Evolutionary conservation across 1,140 invertebrate species (phyloP).

Genomic region (Pantala flavescens): DNA sequence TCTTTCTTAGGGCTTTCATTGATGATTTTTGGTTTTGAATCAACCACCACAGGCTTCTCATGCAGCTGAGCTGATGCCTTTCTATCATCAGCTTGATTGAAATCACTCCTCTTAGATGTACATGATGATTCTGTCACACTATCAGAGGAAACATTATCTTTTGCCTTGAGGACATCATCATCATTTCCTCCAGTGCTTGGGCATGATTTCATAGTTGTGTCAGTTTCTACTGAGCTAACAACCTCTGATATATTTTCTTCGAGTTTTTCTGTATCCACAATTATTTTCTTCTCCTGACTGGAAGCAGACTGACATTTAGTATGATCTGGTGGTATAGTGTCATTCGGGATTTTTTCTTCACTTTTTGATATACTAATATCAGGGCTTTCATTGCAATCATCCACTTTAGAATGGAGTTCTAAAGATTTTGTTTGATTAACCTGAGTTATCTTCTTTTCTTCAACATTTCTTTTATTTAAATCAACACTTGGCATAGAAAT

Average conservation of each 20-base stretch:
- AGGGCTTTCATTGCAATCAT: too few relatives aligned
- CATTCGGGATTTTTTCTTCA: background rate
- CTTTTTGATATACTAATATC: background rate
- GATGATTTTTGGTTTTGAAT: background rate
- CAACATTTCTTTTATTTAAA: background rate
- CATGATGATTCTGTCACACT: background rate
- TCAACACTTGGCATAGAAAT: background rate
- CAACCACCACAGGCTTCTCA: too few relatives aligned
- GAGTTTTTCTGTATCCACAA: background rate
- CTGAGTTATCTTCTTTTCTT: too few relatives aligned
- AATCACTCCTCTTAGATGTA: background rate
- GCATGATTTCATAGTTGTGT: background rate
- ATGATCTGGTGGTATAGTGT: too few relatives aligned
- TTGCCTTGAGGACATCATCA: background rate
- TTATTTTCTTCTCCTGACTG: background rate
- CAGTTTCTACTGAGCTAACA: background rate
- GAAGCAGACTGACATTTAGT: background rate
- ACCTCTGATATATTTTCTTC: background rate
- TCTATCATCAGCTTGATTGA: background rate
- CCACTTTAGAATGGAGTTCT: background rate
- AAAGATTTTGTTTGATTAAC: background rate
- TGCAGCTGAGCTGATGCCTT: too few relatives aligned
- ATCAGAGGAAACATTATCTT: background rate
- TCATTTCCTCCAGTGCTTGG: background rate
- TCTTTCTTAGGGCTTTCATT: background rate